Base-by-base conservation (phyloP, 2,797 vertebrate species). In the Fundulus diaphanus region DNA sequence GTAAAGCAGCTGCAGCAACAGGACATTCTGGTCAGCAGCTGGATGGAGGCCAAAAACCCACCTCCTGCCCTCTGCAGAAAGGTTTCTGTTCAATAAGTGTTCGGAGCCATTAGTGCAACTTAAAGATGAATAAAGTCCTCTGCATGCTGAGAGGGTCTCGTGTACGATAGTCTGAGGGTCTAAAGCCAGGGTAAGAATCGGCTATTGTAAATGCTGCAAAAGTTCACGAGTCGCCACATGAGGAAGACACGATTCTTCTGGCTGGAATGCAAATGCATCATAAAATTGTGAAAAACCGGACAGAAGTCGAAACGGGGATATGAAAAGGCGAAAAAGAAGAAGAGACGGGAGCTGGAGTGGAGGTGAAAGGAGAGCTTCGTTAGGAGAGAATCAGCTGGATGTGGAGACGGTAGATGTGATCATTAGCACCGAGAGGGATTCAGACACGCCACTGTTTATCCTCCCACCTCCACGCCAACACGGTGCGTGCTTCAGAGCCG, bases 361-460 rank as follows among this genome's bases (percentile, higher is more conserved):
- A 80, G 76, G 75, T 35, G 72, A 86, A 33, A n/a, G 42, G 80
- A 70, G 85, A 78, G 68, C 35, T 87, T 93, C 89, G 85, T 92
- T 89, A 93, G 86, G 66, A 44, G 69, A 76, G 85, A 87, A 79
- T 78, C 83, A 57, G 83, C 78, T 24, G 51, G 82, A 74, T 83
- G 57, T 77, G 76, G 85, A 89, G 84, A 89, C 78, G 79, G 80
- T 79, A 15, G 90, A 86, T 85, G 82, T 85, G 89, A 89, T 90
- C 87, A 72, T 92, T 83, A 89, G 78, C 44, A 52, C 77, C 75
- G 16, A 81, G 76, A 82, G 82, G 87, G 78, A 89, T 81, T 84
- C 84, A 88, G 84, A 82, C 89, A 71, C 71, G 27, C 77, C 72
- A 79, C 80, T 82, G 91, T 92, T 92, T 88, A 83, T 88, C 78